These are phyloP conservation scores for Ethmia dodecea DNA, from an alignment of 2,888 invertebrate species.

Conservation along the genomic window DNA sequence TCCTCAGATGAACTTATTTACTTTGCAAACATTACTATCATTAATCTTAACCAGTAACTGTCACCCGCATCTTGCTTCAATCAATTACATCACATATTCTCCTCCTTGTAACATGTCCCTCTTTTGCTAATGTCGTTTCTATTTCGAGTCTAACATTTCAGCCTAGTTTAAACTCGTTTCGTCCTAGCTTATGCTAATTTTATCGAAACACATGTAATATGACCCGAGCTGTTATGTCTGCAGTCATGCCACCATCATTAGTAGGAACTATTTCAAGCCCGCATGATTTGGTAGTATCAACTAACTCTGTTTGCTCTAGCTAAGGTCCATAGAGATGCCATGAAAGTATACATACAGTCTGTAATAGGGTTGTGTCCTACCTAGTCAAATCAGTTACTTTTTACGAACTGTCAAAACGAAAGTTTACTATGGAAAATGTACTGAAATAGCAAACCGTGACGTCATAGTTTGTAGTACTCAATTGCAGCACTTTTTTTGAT, in stretches of 20 bases:
- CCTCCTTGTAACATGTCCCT: no score
- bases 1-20: background rate
- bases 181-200: background rate
- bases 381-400: no score
- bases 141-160: background rate
- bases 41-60: constrained; percentile 25
- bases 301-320: constrained; percentile 40
- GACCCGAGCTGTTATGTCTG: constrained; percentile 15
- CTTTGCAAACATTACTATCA: constrained; percentile 19
- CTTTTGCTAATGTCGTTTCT: background rate
- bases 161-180: background rate
- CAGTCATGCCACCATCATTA: constrained; percentile 24
- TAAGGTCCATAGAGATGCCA: constrained; percentile 48
- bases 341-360: no score
- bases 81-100: constrained; percentile 11
- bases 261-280: constrained; percentile 38
- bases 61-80: constrained; percentile 28
- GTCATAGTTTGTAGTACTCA: no score
- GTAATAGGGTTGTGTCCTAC: no score
- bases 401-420: no score
- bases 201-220: background rate
- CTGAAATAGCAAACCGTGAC: no score
- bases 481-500: no score
- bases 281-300: constrained; percentile 59
- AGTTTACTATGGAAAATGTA: no score